These are phyloP conservation scores for Gymnogyps californianus DNA, from an alignment of 2,113 vertebrate species.

Conservation along the genomic window DNA sequence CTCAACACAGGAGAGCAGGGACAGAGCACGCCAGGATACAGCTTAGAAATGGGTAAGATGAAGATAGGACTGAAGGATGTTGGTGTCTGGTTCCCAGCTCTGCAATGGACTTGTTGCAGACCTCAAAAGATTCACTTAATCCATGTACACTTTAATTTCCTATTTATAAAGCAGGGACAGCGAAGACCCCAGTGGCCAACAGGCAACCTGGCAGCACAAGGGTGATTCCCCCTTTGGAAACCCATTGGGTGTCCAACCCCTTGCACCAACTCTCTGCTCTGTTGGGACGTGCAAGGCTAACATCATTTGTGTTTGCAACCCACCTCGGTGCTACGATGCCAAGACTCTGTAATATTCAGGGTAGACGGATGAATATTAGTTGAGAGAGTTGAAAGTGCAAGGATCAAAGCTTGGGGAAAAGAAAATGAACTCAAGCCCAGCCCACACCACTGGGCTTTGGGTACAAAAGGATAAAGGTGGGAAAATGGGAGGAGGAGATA, in stretches of 20 bases:
- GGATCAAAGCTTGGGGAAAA: background rate
- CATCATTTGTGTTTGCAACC: background rate
- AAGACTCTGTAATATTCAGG: background rate
- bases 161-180: background rate
- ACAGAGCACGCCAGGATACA: background rate
- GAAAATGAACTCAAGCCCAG: background rate
- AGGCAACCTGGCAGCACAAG: background rate
- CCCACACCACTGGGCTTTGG: background rate
- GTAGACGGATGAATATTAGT: accelerated
- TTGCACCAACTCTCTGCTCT: background rate
- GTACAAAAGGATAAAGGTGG: background rate
- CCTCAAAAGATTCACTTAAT: background rate
- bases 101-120: background rate
- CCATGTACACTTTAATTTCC: background rate
- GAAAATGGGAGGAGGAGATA: background rate
- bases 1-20: background rate
- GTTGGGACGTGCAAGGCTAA: background rate
- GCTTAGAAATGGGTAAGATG: background rate
- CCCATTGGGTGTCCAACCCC: background rate
- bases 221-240: background rate
- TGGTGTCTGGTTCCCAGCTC: background rate
- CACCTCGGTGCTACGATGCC: background rate
- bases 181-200: background rate
- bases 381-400: background rate
- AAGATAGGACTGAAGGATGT: background rate